phyloP scores from a whole-genome alignment of 2,113 vertebrate genomes.

The Nesogale talazaci region DNA sequence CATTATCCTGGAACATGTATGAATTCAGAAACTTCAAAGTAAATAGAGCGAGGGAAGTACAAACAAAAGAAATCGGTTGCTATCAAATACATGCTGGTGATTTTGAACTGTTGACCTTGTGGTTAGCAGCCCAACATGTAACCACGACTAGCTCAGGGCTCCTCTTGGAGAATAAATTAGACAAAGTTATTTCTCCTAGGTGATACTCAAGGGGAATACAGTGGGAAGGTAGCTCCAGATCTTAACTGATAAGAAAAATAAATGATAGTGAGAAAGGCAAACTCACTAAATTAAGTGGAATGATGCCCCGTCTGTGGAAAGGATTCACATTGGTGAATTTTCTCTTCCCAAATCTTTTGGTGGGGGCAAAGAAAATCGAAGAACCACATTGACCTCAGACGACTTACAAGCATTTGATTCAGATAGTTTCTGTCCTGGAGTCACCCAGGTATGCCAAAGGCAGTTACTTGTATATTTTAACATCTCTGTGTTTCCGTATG shows the following conservation, averaged over 20 bases:
- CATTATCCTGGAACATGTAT: background rate
- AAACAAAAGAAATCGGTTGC: too few species aligned
- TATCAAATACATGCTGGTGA: too few species aligned
- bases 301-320: background rate
- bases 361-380: background rate
- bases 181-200: background rate
- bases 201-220: background rate
- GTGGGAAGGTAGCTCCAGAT: background rate
- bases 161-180: background rate
- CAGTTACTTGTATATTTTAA: background rate
- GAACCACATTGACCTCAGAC: background rate
- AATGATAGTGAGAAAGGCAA: background rate
- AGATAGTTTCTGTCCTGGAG: slow-evolving; percentile 25
- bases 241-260: slow-evolving; percentile 24
- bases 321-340: background rate
- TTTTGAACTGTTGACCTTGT: too few species aligned
- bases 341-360: background rate
- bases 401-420: background rate
- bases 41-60: background rate
- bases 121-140: too few species aligned
- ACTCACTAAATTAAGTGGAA: slow-evolving; percentile 5
- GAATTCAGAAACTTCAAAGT: background rate
- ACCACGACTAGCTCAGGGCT: too few species aligned
- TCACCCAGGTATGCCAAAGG: background rate
- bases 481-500: background rate